Percentiles rank a stretch among this genome's conserved stretches.
Evolutionary conservation across 1,140 invertebrate species (phyloP).

Genomic region (Drosophila bipectinata): DNA sequence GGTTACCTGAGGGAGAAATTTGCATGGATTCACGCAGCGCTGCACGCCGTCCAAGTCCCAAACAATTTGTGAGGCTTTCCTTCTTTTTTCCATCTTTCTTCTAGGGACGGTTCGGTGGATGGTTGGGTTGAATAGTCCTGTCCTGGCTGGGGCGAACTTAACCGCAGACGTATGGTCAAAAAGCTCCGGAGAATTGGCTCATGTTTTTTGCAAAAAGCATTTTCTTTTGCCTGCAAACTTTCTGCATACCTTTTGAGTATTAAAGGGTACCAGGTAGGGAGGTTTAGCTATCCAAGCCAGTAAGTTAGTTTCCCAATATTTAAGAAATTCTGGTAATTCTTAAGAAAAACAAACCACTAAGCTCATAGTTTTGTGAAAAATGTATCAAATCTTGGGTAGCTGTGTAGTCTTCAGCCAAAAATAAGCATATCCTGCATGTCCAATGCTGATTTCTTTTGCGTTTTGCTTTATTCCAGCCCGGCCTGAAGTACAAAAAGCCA

Average conservation of each 20-base stretch:
- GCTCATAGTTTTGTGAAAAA: not conserved
- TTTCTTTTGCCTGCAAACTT: constrained; percentile 47
- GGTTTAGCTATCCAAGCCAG: not conserved
- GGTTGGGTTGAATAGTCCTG: constrained; percentile 25
- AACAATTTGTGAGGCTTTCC: constrained; percentile 64
- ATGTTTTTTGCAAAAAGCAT: constrained; percentile 65
- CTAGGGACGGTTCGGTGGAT: constrained; percentile 5
- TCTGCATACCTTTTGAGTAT: constrained; percentile 34
- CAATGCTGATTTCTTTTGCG: constrained; percentile 69
- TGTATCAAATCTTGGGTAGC: constrained; percentile 11
- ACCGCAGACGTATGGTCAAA: constrained; percentile 78
- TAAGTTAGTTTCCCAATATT: not conserved
- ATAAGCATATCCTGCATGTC: constrained; percentile 32
- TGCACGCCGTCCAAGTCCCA: constrained; percentile 52
- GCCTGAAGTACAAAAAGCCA: constrained; percentile 21
- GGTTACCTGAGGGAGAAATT: constrained; percentile 78
- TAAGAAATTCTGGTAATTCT: not conserved
- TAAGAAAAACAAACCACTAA: too few relatives aligned
- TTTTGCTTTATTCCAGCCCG: constrained; percentile 70
- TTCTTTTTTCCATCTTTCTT: constrained; percentile 35
- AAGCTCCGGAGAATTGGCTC: constrained; percentile 73
- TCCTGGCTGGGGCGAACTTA: constrained; percentile 59
- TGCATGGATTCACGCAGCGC: constrained; percentile 75
- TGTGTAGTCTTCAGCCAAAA: not conserved
- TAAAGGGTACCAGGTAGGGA: constrained; percentile 3